phyloP scores from a whole-genome alignment of 2,888 invertebrate genomes.

The Pherbina coryleti region DNA sequence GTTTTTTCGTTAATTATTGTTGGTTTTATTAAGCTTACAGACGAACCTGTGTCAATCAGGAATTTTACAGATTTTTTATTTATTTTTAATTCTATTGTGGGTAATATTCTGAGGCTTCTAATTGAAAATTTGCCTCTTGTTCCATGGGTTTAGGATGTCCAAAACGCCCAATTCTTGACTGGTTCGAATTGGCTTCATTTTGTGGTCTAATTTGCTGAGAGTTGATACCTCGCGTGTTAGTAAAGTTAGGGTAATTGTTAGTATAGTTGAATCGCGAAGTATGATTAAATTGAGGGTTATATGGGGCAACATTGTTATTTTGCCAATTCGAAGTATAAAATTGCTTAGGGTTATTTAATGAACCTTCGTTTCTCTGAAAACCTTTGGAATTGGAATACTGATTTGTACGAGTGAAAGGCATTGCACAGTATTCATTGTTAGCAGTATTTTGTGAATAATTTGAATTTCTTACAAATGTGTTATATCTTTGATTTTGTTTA shows the following conservation, averaged over 20 bases:
- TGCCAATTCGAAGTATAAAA: neutral
- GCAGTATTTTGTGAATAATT: neutral
- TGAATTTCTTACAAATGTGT: neutral
- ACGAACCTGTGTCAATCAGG: constrained; percentile 37
- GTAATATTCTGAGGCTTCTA: constrained; percentile 1
- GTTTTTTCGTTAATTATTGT: constrained; percentile 17
- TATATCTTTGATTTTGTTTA: constrained; percentile 2
- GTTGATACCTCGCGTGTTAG: neutral
- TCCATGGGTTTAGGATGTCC: constrained; percentile 30
- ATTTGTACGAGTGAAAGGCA: neutral
- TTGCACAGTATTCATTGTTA: neutral
- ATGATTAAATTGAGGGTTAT: neutral
- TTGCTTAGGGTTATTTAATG: neutral
- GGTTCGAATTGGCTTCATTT: constrained; percentile 17
- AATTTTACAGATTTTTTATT: constrained; percentile 16
- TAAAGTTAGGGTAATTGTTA: too few species aligned
- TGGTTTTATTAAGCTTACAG: constrained; percentile 37
- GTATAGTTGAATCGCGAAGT: neutral
- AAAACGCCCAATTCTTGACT: constrained; percentile 28
- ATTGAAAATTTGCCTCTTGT: constrained; percentile 15
- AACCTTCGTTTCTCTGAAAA: neutral
- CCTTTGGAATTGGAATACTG: neutral
- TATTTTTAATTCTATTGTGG: neutral
- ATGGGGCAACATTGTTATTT: neutral
- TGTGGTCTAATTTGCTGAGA: neutral